These are phyloP conservation scores for Phortica magna DNA, from an alignment of 2,888 invertebrate species.

Conservation along the genomic window DNA sequence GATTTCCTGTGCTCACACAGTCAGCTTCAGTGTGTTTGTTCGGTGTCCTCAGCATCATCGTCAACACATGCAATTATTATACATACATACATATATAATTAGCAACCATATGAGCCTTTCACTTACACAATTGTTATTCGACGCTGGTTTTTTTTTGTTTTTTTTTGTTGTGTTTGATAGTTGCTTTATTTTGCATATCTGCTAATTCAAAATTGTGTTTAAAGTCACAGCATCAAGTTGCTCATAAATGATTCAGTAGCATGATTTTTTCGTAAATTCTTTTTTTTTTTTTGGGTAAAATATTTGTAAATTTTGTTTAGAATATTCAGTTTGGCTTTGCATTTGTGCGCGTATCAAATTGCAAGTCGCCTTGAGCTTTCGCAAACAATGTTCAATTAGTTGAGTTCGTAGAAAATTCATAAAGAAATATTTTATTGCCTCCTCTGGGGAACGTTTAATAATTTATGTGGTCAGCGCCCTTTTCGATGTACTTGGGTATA, in stretches of 20 bases:
- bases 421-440: constrained; percentile 1
- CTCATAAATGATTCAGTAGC: no score
- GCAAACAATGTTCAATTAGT: neutral
- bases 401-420: neutral
- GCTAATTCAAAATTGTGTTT: no score
- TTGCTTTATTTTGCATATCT: no score
- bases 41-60: neutral
- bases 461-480: constrained; percentile 2
- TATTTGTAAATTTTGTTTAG: no score
- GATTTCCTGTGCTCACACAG: neutral
- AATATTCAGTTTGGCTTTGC: no score
- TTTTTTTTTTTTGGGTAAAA: no score
- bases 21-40: neutral
- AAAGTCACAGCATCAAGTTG: no score
- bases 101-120: neutral
- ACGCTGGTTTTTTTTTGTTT: neutral
- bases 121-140: neutral
- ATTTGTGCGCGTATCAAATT: no score
- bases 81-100: constrained; percentile 3
- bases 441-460: neutral
- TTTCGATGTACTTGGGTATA: neutral
- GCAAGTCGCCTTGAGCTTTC: no score
- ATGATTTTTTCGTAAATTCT: no score
- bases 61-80: constrained; percentile 6
- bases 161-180: no score